These are phyloP conservation scores for Oceanodroma tethys DNA, from an alignment of 2,113 vertebrate genomes.

Conservation along the genomic window DNA sequence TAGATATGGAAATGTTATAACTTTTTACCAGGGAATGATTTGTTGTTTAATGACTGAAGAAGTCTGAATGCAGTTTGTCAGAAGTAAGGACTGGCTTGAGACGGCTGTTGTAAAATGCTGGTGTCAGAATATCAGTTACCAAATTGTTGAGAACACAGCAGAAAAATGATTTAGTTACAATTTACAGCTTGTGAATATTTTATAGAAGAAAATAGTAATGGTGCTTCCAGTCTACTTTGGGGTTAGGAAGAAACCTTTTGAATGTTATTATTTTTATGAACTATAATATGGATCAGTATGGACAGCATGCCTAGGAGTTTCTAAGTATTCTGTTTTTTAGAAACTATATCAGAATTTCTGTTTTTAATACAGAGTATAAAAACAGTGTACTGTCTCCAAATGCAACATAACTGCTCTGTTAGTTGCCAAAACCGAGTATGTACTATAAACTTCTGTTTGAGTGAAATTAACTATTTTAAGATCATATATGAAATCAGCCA, in stretches of 20 bases:
- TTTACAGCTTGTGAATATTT: not conserved
- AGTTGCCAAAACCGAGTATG: not conserved
- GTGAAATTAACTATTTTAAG: not conserved
- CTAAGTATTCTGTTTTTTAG: not conserved
- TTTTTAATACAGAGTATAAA: not conserved
- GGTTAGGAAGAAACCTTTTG: not conserved
- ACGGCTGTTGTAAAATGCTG: not conserved
- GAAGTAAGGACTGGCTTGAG: not conserved
- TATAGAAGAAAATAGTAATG: not conserved
- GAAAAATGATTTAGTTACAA: not conserved
- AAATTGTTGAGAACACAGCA: not conserved
- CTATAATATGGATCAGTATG: not conserved
- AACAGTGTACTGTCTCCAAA: not conserved
- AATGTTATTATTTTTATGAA: not conserved
- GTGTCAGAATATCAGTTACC: not conserved
- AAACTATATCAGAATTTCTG: not conserved
- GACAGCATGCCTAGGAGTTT: not conserved
- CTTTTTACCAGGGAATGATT: not conserved
- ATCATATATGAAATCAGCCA: not conserved
- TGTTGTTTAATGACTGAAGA: not conserved
- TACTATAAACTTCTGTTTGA: not conserved
- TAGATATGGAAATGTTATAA: not conserved
- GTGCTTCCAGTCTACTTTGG: not conserved
- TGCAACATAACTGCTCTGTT: not conserved
- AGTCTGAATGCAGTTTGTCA: not conserved